Conservation (phyloP, 2,888 invertebrate genomes). For the Ophioninae sp. region DNA sequence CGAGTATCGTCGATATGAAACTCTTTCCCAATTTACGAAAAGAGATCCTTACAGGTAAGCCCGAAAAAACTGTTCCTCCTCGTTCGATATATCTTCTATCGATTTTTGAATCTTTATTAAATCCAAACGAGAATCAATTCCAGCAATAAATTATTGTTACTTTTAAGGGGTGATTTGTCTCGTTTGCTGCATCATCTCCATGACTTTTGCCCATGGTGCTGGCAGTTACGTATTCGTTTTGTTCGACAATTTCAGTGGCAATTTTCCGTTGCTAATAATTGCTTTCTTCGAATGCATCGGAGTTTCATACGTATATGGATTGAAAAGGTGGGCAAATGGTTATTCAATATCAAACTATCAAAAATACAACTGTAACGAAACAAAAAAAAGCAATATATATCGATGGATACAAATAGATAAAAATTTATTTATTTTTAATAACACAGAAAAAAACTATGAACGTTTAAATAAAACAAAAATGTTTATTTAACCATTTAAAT, state of each 20-base stretch:
- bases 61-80: neutral
- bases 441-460: too few relatives aligned
- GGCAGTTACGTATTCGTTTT: constrained; percentile 96
- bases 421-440: too few relatives aligned
- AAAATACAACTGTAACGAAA: neutral
- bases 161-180: constrained; percentile 86
- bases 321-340: constrained; percentile 86
- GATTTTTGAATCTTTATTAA: neutral
- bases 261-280: constrained; percentile 94
- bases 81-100: neutral
- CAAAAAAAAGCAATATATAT: too few relatives aligned
- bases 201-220: constrained; percentile 95
- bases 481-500: too few relatives aligned
- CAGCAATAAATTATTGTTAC: neutral
- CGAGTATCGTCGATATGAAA: constrained; percentile 97
- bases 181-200: constrained; percentile 91
- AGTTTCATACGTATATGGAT: constrained; percentile 96
- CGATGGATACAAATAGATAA: neutral
- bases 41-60: constrained; percentile 91
- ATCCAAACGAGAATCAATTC: neutral
- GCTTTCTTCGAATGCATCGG: constrained; percentile 96
- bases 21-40: constrained; percentile 95
- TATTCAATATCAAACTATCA: neutral
- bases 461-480: too few relatives aligned
- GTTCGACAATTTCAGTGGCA: constrained; percentile 97